Evolutionary conservation across 2,797 vertebrate genomes (phyloP).

Genomic region (Brotula barbata): DNA sequence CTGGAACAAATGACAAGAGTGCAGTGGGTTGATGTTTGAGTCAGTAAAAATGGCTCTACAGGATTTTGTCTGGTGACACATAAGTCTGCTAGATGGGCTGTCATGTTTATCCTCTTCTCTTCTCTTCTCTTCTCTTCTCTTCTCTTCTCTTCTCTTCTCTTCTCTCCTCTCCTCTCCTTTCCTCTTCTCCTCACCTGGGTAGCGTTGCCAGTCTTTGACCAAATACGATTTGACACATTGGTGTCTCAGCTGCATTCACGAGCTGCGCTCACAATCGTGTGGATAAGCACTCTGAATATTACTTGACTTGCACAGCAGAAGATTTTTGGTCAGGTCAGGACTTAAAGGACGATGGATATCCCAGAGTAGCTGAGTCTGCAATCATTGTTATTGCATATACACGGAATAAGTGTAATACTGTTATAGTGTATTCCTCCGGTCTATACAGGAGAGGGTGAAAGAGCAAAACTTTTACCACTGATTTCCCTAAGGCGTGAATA

Average conservation of each 20-base stretch:
- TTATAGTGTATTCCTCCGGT: constrained; percentile 4
- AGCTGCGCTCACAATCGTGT: constrained; percentile 23
- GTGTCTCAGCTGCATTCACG: constrained; percentile 47
- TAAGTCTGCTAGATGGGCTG: constrained; percentile 5
- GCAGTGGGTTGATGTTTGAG: constrained; percentile 44
- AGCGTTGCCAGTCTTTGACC: constrained; percentile 38
- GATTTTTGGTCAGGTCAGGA: constrained; percentile 49
- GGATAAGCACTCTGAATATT: constrained; percentile 34
- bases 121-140: background rate
- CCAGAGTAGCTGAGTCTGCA: constrained; percentile 31
- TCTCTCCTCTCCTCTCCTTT: background rate
- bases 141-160: constrained; percentile 3
- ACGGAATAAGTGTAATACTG: constrained; percentile 21
- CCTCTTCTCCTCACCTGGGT: constrained; percentile 27
- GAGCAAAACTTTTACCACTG: background rate
- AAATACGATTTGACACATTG: constrained; percentile 54
- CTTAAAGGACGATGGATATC: constrained; percentile 53
- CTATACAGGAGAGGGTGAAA: constrained; percentile 3
- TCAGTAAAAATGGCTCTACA: constrained; percentile 38
- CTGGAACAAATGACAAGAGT: constrained; percentile 48
- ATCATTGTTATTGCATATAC: constrained; percentile 27
- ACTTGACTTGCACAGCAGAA: background rate
- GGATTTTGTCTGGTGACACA: constrained; percentile 11
- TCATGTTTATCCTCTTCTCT: constrained; percentile 6
- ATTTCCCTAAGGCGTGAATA: constrained; percentile 17